These are phyloP conservation scores for Scolanthus callimorphus DNA, from an alignment of 92 coral and sea anemone genomes.

Conservation along the genomic window DNA sequence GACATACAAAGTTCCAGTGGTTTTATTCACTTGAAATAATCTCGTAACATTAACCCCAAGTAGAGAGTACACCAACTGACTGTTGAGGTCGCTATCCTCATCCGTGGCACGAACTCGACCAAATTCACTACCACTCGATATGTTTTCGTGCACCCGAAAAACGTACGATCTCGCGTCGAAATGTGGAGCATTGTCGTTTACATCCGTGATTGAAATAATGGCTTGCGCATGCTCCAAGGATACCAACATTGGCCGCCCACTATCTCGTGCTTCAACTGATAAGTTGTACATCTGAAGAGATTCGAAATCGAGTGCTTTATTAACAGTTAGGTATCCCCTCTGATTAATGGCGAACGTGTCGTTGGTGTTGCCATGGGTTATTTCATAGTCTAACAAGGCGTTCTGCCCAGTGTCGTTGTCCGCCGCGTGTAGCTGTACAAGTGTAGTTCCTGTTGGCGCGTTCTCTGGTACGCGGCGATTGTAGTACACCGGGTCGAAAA, in stretches of 20 bases:
- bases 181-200: slow-evolving; percentile 39
- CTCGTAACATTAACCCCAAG: neutral
- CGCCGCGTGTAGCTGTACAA: neutral
- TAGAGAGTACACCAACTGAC: slow-evolving; percentile 24
- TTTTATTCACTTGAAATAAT: slow-evolving; percentile 25
- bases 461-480: slow-evolving; percentile 4
- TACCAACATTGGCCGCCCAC: slow-evolving; percentile 22
- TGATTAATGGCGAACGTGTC: slow-evolving; percentile 23
- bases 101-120: slow-evolving; percentile 47
- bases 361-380: slow-evolving; percentile 12
- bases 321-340: slow-evolving; percentile 24
- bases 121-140: slow-evolving; percentile 12
- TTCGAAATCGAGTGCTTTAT: slow-evolving; percentile 30
- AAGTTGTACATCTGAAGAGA: slow-evolving; percentile 12
- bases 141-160: slow-evolving; percentile 26
- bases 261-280: slow-evolving; percentile 26
- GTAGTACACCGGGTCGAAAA: slow-evolving; percentile 22
- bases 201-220: slow-evolving; percentile 15
- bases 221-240: slow-evolving; percentile 21
- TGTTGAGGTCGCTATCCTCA: slow-evolving; percentile 13
- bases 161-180: slow-evolving; percentile 37
- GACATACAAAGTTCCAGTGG: slow-evolving; percentile 27
- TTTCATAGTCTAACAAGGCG: slow-evolving; percentile 26
- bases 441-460: slow-evolving; percentile 1
- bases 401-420: slow-evolving; percentile 24